Evolutionary conservation across 1,140 invertebrate genomes (phyloP).

Genomic region (Sarcophaga bullata): DNA sequence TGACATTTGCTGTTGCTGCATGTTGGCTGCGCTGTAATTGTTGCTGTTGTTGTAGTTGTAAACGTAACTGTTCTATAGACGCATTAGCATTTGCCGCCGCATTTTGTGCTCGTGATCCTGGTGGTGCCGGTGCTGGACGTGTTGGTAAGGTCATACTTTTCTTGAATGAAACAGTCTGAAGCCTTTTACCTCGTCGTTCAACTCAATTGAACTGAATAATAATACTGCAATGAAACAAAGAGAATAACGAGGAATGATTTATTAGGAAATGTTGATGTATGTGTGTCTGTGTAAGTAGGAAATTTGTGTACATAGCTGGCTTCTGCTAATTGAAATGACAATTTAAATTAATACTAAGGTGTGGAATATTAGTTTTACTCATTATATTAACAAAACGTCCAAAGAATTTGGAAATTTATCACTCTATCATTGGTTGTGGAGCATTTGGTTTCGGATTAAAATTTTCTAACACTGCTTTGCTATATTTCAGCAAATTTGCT

Average conservation of each 20-base stretch:
- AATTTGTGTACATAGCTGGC: background rate
- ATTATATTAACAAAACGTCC: too few species aligned
- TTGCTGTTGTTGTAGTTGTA: slow-evolving; percentile 60
- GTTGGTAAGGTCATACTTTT: slow-evolving; percentile 62
- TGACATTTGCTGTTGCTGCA: slow-evolving; percentile 47
- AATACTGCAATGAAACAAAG: background rate
- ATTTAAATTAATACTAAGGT: background rate
- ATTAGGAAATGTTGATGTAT: background rate
- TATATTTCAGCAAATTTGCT: too few species aligned
- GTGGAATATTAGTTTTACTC: too few species aligned
- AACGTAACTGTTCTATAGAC: slow-evolving; percentile 57
- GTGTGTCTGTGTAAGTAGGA: background rate
- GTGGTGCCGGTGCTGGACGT: slow-evolving; percentile 64
- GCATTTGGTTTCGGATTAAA: too few species aligned
- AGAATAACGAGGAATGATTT: background rate
- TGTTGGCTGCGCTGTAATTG: slow-evolving; percentile 50
- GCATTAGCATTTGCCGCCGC: slow-evolving; percentile 61
- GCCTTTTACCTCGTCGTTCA: background rate
- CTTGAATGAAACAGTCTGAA: slow-evolving; percentile 21
- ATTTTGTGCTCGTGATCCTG: slow-evolving; percentile 53
- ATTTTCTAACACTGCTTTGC: too few species aligned
- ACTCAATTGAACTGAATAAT: background rate
- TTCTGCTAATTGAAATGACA: background rate
- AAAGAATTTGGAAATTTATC: too few species aligned
- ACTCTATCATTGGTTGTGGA: too few species aligned